Evolutionary conservation across 2,797 vertebrate species (phyloP).

Genomic region (Gallinago nigripennis): DNA sequence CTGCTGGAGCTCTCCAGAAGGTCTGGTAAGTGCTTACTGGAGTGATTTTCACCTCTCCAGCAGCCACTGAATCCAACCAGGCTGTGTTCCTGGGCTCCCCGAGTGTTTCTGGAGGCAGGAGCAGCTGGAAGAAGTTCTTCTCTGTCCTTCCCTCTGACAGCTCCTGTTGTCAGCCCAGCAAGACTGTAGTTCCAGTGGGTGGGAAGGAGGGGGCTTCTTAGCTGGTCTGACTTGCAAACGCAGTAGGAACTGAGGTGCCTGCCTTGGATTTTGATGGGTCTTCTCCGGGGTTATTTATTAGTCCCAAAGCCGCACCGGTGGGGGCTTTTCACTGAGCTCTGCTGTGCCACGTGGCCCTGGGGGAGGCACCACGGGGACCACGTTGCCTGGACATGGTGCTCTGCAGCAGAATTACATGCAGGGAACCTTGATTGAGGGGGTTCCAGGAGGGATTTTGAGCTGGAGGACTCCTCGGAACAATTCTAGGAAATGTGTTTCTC

Average conservation of each 20-base stretch:
- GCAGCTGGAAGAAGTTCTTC: neutral
- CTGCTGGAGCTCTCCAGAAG: neutral
- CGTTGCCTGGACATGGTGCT: fast-evolving
- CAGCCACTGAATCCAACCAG: neutral
- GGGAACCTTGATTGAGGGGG: neutral
- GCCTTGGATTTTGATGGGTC: neutral
- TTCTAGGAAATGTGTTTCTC: slow-evolving; percentile 29
- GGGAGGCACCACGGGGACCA: fast-evolving
- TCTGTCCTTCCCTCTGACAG: neutral
- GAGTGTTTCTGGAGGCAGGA: neutral
- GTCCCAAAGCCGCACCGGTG: fast-evolving
- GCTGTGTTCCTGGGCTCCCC: neutral
- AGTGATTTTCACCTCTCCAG: neutral
- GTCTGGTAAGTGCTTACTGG: neutral
- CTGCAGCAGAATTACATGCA: fast-evolving
- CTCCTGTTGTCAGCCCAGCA: neutral
- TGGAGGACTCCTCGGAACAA: neutral
- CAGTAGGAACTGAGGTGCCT: fast-evolving
- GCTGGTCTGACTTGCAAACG: neutral
- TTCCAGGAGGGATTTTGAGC: neutral
- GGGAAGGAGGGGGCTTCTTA: neutral
- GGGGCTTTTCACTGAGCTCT: fast-evolving
- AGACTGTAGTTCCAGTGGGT: fast-evolving
- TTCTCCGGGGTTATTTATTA: fast-evolving
- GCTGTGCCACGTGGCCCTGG: fast-evolving